Percentiles rank a stretch among this genome's conserved stretches.
These are phyloP conservation scores for Apostichopus parvimensis DNA, from an alignment of 35 echinoderm and acorn worm genomes.

Conservation along the genomic window DNA sequence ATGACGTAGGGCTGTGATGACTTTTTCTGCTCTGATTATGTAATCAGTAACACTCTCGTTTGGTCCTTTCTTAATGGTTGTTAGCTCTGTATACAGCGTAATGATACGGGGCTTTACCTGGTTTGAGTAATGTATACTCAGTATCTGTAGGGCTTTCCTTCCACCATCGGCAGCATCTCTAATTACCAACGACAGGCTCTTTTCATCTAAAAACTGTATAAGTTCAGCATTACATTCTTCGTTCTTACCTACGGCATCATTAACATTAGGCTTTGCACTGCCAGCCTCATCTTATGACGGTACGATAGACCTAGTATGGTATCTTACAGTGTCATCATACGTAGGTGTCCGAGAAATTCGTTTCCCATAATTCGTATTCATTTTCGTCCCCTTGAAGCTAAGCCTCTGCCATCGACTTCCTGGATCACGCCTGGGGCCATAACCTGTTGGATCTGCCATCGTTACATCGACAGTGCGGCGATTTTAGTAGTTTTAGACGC, in stretches of 20 bases:
- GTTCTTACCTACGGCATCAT: not conserved
- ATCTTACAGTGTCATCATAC: too few species aligned
- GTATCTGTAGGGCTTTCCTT: slow-evolving; percentile 42
- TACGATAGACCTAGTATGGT: too few species aligned
- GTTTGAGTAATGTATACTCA: slow-evolving; percentile 24
- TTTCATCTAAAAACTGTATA: not conserved
- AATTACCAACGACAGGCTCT: not conserved
- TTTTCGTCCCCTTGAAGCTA: not conserved
- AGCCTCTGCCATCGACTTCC: slow-evolving; percentile 30
- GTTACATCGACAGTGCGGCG: too few species aligned
- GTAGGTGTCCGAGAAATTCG: too few species aligned
- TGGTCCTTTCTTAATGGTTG: not conserved
- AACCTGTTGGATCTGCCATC: not conserved
- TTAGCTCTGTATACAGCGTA: slow-evolving; percentile 8
- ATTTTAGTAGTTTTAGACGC: not conserved
- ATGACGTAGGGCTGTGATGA: not conserved
- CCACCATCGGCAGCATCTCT: slow-evolving; percentile 52
- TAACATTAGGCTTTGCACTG: not conserved
- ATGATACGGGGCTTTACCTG: slow-evolving; percentile 46
- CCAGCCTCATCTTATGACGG: not conserved
- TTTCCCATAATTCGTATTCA: too few species aligned
- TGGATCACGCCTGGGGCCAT: slow-evolving; percentile 23
- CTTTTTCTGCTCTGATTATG: slow-evolving; percentile 56
- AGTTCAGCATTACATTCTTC: not conserved
- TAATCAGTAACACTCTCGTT: slow-evolving; percentile 39